phyloP scores from a whole-genome alignment of 2,113 vertebrate genomes.

The Trogon melanurus region DNA sequence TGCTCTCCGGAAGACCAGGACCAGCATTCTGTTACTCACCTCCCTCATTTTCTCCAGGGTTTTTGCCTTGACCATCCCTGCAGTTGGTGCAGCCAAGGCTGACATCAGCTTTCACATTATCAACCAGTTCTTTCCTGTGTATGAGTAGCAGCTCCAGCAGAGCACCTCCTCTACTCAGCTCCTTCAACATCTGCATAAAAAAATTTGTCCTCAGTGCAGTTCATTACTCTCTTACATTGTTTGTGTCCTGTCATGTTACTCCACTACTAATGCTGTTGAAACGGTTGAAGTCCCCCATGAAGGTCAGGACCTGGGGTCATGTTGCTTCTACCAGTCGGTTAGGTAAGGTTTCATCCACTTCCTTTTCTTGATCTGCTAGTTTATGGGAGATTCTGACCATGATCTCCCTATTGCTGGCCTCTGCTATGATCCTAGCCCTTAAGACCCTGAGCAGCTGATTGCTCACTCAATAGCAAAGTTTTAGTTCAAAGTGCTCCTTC shows the following conservation, averaged over 20 bases:
- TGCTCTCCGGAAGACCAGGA: not conserved
- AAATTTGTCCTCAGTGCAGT: not conserved
- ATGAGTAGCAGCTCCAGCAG: not conserved
- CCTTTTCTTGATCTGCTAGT: not conserved
- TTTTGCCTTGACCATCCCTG: not conserved
- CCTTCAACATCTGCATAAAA: not conserved
- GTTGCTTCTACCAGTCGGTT: not conserved
- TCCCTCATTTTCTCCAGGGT: not conserved
- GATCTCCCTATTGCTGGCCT: not conserved
- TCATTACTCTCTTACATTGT: not conserved
- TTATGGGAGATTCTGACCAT: not conserved
- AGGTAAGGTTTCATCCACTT: not conserved
- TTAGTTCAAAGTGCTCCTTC: not conserved
- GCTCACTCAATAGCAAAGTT: rapidly evolving
- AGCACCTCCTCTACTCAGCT: not conserved
- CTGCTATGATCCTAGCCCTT: not conserved
- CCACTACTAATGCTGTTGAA: not conserved
- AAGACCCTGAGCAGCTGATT: not conserved
- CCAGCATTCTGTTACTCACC: not conserved
- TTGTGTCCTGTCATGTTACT: not conserved
- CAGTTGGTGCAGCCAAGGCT: not conserved
- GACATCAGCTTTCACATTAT: not conserved
- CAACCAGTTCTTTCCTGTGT: not conserved
- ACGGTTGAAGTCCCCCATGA: not conserved
- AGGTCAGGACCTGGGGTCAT: not conserved